Evolutionary conservation across 2,113 vertebrate genomes (phyloP).

Genomic region (Nyctereutes procyonoides): DNA sequence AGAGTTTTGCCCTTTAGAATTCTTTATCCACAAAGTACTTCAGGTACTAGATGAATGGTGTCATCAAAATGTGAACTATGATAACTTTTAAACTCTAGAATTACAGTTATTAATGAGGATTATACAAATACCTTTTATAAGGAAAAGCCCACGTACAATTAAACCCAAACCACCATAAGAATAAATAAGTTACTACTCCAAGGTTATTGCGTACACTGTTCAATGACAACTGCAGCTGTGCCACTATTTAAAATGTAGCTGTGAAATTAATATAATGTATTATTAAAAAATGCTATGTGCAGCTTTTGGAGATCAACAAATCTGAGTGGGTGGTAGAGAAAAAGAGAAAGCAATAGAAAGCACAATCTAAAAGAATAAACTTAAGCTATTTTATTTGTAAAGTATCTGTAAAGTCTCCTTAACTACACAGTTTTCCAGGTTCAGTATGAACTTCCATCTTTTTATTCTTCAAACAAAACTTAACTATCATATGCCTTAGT

Average conservation of each 20-base stretch:
- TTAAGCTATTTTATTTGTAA: conserved; percentile 48
- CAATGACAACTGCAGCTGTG: conserved; percentile 67
- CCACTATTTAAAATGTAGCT: conserved; percentile 61
- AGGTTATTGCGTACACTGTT: conserved; percentile 59
- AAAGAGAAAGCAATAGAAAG: conserved; percentile 55
- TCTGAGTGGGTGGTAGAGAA: conserved; percentile 30
- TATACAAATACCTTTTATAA: conserved; percentile 62
- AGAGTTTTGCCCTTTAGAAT: conserved; percentile 48
- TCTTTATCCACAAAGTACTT: conserved; percentile 54
- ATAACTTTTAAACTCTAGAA: conserved; percentile 69
- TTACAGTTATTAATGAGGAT: conserved; percentile 66
- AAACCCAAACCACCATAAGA: conserved; percentile 43
- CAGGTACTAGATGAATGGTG: conserved; percentile 26
- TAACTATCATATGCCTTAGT: neutral
- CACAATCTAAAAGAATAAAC: conserved; percentile 29
- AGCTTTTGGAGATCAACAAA: conserved; percentile 45
- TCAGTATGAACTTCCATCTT: neutral
- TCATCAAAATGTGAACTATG: conserved; percentile 64
- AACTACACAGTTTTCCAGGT: neutral
- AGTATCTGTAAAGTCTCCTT: conserved; percentile 27
- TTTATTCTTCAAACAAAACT: conserved; percentile 43
- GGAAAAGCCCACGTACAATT: conserved; percentile 68
- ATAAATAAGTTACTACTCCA: conserved; percentile 65
- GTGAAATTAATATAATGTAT: conserved; percentile 71
- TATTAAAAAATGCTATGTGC: conserved; percentile 53